phyloP scores from a whole-genome alignment of 2,888 invertebrate genomes.

The Andrena fulva region DNA sequence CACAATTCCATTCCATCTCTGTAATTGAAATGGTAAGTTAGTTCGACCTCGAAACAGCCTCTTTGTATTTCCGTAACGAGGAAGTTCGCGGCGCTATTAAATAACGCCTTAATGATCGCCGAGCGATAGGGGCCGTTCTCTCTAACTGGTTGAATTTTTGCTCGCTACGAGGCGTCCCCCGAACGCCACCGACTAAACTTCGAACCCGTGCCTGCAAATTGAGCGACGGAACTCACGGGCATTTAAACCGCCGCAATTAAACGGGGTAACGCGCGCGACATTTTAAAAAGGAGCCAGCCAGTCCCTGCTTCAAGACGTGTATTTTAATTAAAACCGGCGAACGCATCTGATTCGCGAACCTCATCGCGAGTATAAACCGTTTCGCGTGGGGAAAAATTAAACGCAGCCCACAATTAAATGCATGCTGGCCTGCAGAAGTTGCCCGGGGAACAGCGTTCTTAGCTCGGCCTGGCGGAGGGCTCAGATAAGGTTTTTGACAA shows the following conservation, averaged over 20 bases:
- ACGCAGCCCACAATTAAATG: constrained; percentile 18
- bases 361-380: background rate
- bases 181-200: background rate
- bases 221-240: constrained; percentile 1
- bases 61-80: constrained; percentile 51
- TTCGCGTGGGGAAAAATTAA: background rate
- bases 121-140: background rate
- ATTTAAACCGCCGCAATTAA: background rate
- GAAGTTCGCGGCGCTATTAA: constrained; percentile 46
- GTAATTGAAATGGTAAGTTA: constrained; percentile 60
- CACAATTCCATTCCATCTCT: constrained; percentile 49
- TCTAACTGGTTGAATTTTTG: constrained; percentile 1
- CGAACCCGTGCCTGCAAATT: background rate
- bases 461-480: background rate
- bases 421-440: background rate
- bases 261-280: background rate
- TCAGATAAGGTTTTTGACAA: background rate
- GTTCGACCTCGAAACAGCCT: constrained; percentile 48
- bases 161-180: background rate
- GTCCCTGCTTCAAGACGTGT: background rate
- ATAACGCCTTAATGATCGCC: constrained; percentile 45
- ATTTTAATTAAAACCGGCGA: constrained; percentile 19
- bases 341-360: constrained; percentile 12
- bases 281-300: background rate
- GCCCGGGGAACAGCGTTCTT: background rate